A percentile compares a stretch with the other conserved stretches of the same genome.
Conservation (phyloP, 2,113 vertebrate genomes). For the Fulica atra region DNA sequence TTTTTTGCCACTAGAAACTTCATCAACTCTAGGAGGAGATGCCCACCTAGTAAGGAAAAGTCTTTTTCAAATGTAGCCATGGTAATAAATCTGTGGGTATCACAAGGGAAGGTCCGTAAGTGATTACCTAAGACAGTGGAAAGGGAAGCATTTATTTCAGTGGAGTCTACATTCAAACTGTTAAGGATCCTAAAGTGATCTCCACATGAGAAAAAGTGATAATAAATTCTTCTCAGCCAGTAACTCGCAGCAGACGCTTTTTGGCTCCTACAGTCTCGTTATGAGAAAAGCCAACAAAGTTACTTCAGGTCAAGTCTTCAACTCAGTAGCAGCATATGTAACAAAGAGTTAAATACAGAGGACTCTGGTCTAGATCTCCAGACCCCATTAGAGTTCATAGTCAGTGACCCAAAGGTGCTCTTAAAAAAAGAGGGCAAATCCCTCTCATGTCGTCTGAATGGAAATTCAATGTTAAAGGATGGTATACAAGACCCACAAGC, state of each 20-base stretch:
- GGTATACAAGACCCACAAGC: neutral
- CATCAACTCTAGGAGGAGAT: neutral
- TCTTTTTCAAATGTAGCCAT: neutral
- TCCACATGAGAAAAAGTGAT: neutral
- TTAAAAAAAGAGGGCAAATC: neutral
- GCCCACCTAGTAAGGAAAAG: neutral
- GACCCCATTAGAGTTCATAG: neutral
- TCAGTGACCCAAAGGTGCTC: neutral
- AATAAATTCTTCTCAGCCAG: neutral
- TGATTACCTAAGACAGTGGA: neutral
- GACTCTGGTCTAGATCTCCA: neutral
- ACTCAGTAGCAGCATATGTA: neutral
- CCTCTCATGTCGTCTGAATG: rapidly evolving
- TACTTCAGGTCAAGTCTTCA: neutral
- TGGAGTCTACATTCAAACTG: neutral
- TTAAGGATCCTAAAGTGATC: neutral
- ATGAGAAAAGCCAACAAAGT: neutral
- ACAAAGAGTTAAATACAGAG: neutral
- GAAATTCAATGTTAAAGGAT: neutral
- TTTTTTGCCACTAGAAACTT: neutral
- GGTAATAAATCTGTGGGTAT: neutral
- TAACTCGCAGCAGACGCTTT: neutral
- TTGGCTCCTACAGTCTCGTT: neutral
- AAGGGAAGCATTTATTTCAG: neutral
- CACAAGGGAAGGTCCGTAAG: neutral